phyloP scores from a whole-genome alignment of 2,888 invertebrate species.

The Eristalis intricaria region DNA sequence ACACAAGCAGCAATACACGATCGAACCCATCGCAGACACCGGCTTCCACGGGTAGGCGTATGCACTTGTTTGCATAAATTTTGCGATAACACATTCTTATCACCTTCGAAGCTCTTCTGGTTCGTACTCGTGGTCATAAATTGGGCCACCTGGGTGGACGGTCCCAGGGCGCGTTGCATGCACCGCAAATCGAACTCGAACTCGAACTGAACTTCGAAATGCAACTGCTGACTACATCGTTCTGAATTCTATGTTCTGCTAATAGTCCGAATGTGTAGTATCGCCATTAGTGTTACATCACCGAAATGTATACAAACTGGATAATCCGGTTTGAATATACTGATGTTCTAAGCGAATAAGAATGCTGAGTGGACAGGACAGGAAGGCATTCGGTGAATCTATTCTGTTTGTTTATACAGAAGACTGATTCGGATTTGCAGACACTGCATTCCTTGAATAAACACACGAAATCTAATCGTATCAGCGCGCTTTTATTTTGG shows the following conservation, averaged over 20 bases:
- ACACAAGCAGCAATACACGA: neutral
- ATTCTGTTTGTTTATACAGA: neutral
- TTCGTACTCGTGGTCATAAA: neutral
- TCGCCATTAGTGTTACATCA: conserved; percentile 3
- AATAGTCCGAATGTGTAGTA: conserved; percentile 2
- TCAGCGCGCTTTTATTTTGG: neutral
- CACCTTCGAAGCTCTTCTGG: conserved; percentile 11
- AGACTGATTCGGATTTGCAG: neutral
- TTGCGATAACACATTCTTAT: conserved; percentile 56
- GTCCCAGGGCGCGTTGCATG: neutral
- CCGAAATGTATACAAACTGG: conserved; percentile 12
- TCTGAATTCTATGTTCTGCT: neutral
- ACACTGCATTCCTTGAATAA: neutral
- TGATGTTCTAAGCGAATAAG: conserved; percentile 38
- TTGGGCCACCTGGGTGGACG: neutral
- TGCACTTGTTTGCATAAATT: conserved; percentile 49
- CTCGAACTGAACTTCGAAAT: neutral
- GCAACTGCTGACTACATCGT: neutral
- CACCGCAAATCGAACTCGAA: neutral
- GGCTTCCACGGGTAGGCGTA: neutral
- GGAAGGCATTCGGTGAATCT: neutral
- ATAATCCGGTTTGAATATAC: conserved; percentile 26
- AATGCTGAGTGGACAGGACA: conserved; percentile 5
- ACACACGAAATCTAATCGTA: neutral
- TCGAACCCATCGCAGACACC: neutral